These are phyloP conservation scores for Epinotia brunnichana DNA, from an alignment of 2,888 invertebrate genomes.

Conservation along the genomic window DNA sequence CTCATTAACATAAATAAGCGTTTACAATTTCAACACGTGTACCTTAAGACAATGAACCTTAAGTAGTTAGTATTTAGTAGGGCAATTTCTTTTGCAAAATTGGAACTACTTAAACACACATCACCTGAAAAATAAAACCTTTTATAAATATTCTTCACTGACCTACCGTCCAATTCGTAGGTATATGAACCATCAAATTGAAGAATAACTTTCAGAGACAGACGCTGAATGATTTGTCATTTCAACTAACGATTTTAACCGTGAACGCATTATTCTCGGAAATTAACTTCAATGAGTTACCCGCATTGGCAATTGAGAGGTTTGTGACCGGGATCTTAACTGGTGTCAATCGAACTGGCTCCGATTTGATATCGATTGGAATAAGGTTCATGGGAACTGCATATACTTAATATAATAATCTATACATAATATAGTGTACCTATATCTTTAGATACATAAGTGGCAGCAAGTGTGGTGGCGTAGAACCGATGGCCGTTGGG, in stretches of 20 bases:
- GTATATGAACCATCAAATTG: background rate
- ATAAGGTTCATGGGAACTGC: constrained; percentile 45
- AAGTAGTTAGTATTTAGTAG: too few relatives aligned
- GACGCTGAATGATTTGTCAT: constrained; percentile 23
- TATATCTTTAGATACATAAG: too few relatives aligned
- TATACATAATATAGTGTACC: too few relatives aligned
- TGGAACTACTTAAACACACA: too few relatives aligned
- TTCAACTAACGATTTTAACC: constrained; percentile 22
- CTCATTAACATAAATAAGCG: too few relatives aligned
- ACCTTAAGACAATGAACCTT: too few relatives aligned
- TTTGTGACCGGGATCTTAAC: constrained; percentile 71
- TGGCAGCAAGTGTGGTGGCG: too few relatives aligned
- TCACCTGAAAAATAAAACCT: too few relatives aligned
- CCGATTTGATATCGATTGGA: constrained; percentile 50
- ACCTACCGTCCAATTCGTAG: background rate
- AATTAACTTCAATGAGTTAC: constrained; percentile 44
- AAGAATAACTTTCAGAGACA: constrained; percentile 3
- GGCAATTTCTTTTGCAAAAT: too few relatives aligned
- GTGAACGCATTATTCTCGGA: constrained; percentile 31
- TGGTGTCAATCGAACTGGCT: constrained; percentile 64
- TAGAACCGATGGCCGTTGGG: too few relatives aligned
- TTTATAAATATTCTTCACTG: too few relatives aligned
- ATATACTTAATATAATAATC: background rate
- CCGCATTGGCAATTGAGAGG: constrained; percentile 66
- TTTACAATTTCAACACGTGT: too few relatives aligned